Base-by-base conservation (phyloP, 2,888 invertebrate species). In the Auanema freiburgensis region DNA sequence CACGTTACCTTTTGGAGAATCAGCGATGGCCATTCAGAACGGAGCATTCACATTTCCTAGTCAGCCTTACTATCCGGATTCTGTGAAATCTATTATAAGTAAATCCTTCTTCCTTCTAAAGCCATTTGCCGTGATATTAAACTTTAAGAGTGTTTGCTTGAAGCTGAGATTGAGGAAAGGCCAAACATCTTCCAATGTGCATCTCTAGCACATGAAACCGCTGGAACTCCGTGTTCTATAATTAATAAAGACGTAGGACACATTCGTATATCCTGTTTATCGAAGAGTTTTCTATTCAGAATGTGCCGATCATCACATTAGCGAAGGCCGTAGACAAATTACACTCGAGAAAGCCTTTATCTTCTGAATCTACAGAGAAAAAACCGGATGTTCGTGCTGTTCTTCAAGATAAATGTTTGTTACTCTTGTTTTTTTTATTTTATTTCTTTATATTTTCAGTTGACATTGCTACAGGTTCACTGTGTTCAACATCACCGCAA, bases 21-120 rank as follows among this genome's bases (percentile, higher is more conserved):
- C 92, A 83, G 90, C 91, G n/a, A 86, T 93, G 76, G 93, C 93
- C 57, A 93, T 94, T 83, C 92, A 92, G 85, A 91, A 90, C 84
- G 92, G 91, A 57, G 90, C 90, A 82, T 92, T 92, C 84, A 89
- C 89, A 72, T 90, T 93, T 85, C 93, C 93, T 59, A 90, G 91
- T 84, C 89, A 88, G 85, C 77, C 79, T 21, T 89, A 88, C 85
- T 91, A 89, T 86, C 89, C 90, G 24, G 88, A 87, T 79, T 88
- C 88, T 65, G 85, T 91, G 81, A 90, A 90, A 85, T 88, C 89
- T 74, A 85, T 92, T 65, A 91, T 92, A 71, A 88, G 91, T 89
- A 85, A 86, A 88, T 85, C 68, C 42, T 43, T 60, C 24, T 23
- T 16, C 16, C 18, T n/a, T 5, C 4, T 16, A 10, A 4, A 18